Base-by-base conservation (phyloP, 2,113 vertebrate genomes). In the Calyptomena viridis region DNA sequence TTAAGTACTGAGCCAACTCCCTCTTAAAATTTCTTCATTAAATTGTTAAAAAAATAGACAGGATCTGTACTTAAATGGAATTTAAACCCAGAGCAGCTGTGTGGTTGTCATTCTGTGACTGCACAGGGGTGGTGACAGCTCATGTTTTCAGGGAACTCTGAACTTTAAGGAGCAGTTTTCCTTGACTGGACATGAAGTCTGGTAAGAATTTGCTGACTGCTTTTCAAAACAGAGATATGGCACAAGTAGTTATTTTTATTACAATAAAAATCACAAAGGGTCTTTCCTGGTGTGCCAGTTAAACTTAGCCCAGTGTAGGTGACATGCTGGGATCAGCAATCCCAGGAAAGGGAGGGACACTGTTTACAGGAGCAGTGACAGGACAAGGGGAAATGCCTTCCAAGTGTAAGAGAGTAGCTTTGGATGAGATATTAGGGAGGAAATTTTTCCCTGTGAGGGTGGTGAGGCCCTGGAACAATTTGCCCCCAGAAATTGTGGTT, bases 301-400 rank as follows among this genome's bases (percentile, higher is more conserved):
- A 67, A 47, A 75, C 85, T 87, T 92, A 82, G 2, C 89, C 93
- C 91, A 47, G 49, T 89, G 24, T 77, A 99, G 99, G 98, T 99
- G 81, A 98, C 95, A 58, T 73, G 97, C 98, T 56, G 97, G 96
- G 3, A 31, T 99, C 52, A 98, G 98, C n/a, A 92, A 27, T 94
- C n/a, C 96, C 94, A 98, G 97, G 84, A 98, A 98, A 85, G 96
- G 97, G 97, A 86, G 56, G n/a, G 21, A 58, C n/a, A 15, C 33
- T 23, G 15, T 24, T 58, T 58, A 35, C 14, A 22, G 39, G 47
- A 31, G 14, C 47, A 31, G 68, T 35, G 27, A 71, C 27, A 71
- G 35, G 35, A 52, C 14, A 39, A 52, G 68, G 20, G n/a, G 27
- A 11, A 52, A 71, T 39, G 25, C 13, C 20, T 52, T 39, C 46